phyloP scores from a whole-genome alignment of 2,888 invertebrate genomes.

The Apotomis betuletana region DNA sequence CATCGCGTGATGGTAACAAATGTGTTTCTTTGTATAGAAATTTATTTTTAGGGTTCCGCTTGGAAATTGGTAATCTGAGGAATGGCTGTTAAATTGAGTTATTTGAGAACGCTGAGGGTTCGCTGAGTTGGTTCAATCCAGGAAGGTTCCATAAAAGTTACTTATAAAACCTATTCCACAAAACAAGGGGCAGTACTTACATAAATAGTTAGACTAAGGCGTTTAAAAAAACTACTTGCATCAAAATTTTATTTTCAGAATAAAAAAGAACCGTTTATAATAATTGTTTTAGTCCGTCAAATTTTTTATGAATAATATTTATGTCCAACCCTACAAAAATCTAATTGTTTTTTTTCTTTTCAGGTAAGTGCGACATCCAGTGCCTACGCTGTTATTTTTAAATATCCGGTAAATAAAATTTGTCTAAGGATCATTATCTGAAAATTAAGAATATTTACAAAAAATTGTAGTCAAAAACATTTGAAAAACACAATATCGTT shows the following conservation, averaged over 20 bases:
- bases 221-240: too few relatives aligned
- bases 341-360: conserved; percentile 43
- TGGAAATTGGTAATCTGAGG: conserved; percentile 22
- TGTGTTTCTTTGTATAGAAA: conserved; percentile 40
- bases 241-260: too few relatives aligned
- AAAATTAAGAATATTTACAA: not conserved
- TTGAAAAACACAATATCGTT: too few relatives aligned
- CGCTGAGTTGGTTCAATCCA: not conserved
- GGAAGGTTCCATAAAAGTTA: too few relatives aligned
- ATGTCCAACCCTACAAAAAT: not conserved
- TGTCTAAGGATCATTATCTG: not conserved
- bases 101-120: not conserved
- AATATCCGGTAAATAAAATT: not conserved
- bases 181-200: too few relatives aligned
- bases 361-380: conserved; percentile 45
- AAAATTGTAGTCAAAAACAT: too few relatives aligned
- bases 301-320: too few relatives aligned
- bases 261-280: too few relatives aligned
- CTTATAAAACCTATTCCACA: too few relatives aligned
- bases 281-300: too few relatives aligned
- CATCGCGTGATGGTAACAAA: conserved; percentile 41
- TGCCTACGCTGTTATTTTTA: not conserved
- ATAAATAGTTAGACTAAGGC: too few relatives aligned
- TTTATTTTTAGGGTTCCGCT: conserved; percentile 34
- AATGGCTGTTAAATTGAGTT: conserved; percentile 10